Base-by-base conservation (phyloP, 1,140 invertebrate species). In the Zaprionus ghesquierei region DNA sequence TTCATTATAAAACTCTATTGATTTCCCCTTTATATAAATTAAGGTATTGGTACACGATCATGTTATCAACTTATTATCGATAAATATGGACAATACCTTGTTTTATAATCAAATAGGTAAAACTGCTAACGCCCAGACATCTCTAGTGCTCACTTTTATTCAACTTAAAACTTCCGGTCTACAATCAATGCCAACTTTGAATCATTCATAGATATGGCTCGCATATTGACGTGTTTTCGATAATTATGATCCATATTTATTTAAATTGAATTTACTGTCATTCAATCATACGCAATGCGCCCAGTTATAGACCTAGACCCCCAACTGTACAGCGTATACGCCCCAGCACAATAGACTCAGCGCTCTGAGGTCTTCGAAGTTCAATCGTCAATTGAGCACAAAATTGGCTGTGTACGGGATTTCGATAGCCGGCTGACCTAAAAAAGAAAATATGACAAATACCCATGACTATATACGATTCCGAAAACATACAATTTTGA, bases 361-460 rank as follows among this genome's bases (percentile, higher is more conserved):
- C 35, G 50, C 51, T 38, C 51, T 55, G 22, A 62, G 81, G 82
- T 86, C 79, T 82, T 77, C 3, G 12, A 51, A 53, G 81, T 76
- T 86, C 81, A 86, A 87, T 74, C 63, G 58, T 49, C 85, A 86
- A 86, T 86, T 86, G 79, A 79, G 72, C 71, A 56, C 29, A 29
- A 70, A 77, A 85, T 69, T 70, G 65, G 73, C 76, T 68, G 81
- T 63, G 61, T 77, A 63, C 77, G 56, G 77, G 77, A 80, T 82
- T 77, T 75, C 20, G 44, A 64, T 29, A 66, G 18, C 49, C 46
- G 23, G 29, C 20, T 55, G 56, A 74, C 51, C 70, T 27, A 79
- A 38, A 68, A 60, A 60, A 41, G 22, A 15, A 41, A 41, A 15
- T 15, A 0, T 35, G 3, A 49, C 35, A 23, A 65, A 29, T 54